Conservation (phyloP, 2,888 invertebrate genomes). For the Eulithis prunata region DNA sequence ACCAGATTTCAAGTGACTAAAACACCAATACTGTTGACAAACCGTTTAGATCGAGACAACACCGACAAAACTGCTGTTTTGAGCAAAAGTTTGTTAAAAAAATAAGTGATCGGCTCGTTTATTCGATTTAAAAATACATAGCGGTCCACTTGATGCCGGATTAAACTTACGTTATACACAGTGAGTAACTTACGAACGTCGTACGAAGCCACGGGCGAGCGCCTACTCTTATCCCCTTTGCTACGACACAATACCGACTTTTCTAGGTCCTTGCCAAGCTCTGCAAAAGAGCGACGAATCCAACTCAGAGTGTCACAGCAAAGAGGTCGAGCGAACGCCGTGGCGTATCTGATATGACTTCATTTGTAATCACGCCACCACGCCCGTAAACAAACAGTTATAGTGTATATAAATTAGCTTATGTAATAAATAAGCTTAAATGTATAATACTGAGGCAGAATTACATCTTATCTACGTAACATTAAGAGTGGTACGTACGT, state of each 20-base stretch:
- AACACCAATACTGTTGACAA: constrained; percentile 70
- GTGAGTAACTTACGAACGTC: constrained; percentile 79
- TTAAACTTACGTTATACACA: constrained; percentile 80
- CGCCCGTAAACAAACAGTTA: constrained; percentile 80
- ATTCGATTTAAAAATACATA: constrained; percentile 74
- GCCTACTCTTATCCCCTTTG: constrained; percentile 55
- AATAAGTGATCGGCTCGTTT: constrained; percentile 75
- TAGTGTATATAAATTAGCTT: constrained; percentile 84
- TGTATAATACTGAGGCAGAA: constrained; percentile 84
- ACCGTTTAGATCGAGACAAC: constrained; percentile 60
- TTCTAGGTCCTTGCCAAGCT: not conserved
- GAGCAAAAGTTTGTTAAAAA: constrained; percentile 82
- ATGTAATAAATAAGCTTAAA: constrained; percentile 84
- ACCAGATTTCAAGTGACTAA: constrained; percentile 62
- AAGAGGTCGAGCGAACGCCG: constrained; percentile 60
- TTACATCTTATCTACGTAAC: constrained; percentile 84
- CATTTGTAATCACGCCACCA: constrained; percentile 76
- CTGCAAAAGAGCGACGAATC: constrained; percentile 5
- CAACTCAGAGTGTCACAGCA: constrained; percentile 45
- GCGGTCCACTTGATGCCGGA: constrained; percentile 74
- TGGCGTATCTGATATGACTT: constrained; percentile 82
- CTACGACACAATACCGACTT: constrained; percentile 38
- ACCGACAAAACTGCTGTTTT: constrained; percentile 72
- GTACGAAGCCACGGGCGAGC: constrained; percentile 79
- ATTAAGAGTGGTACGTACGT: constrained; percentile 82